Evolutionary conservation across 2,797 vertebrate species (phyloP).

Genomic region (Notolabrus celidotus): DNA sequence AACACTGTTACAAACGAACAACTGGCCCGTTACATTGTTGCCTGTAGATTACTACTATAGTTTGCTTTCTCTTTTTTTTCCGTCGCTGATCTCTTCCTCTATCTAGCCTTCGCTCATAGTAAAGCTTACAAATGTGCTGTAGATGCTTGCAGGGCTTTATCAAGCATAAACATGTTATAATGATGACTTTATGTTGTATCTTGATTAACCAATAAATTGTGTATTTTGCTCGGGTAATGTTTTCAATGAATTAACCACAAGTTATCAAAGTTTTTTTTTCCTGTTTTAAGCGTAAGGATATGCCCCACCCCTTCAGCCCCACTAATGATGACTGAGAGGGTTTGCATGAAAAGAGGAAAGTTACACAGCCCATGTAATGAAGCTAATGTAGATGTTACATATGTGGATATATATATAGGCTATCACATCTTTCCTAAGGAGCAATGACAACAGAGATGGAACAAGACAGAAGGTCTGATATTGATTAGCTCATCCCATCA

Average conservation of each 20-base stretch:
- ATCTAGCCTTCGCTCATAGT: conserved; percentile 26
- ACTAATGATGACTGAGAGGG: conserved; percentile 69
- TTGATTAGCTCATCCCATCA: conserved; percentile 36
- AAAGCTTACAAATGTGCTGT: conserved; percentile 25
- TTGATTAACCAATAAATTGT: not conserved
- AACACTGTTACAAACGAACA: conserved; percentile 22
- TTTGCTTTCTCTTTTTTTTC: conserved; percentile 53
- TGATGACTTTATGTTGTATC: conserved; percentile 23
- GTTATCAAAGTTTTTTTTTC: conserved; percentile 78
- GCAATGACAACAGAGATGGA: not conserved
- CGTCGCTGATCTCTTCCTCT: conserved; percentile 54
- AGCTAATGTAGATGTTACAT: not conserved
- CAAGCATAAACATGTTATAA: not conserved
- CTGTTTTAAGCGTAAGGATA: conserved; percentile 75
- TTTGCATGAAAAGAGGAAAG: conserved; percentile 59
- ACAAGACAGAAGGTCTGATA: conserved; percentile 4
- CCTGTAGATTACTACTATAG: conserved; percentile 37
- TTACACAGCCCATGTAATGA: conserved; percentile 22
- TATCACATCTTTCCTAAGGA: not conserved
- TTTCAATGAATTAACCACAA: conserved; percentile 60
- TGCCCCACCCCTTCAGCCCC: conserved; percentile 83
- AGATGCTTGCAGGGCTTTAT: conserved; percentile 29
- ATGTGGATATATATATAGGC: not conserved
- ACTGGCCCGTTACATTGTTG: conserved; percentile 39
- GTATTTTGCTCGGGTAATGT: conserved; percentile 4